Conservation (phyloP, 2,113 vertebrate genomes). For the Budorcas taxicolor region DNA sequence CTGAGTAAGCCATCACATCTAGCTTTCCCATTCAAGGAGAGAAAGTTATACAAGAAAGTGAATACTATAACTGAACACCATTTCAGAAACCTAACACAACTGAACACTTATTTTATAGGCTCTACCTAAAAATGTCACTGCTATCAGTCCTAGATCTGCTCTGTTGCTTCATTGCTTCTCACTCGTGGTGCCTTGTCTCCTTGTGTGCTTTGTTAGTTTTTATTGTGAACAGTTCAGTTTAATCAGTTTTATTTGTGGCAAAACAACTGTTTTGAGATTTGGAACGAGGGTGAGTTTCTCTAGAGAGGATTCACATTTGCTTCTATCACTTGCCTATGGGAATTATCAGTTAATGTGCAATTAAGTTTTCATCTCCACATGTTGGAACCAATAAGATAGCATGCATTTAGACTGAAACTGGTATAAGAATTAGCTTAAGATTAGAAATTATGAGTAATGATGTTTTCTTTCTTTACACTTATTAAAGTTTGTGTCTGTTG, state of each 20-base stretch:
- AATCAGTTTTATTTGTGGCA: not conserved
- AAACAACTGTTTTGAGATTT: not conserved
- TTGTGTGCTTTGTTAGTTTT: not conserved
- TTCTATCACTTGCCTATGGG: not conserved
- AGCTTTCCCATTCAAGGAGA: not conserved
- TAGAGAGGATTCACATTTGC: not conserved
- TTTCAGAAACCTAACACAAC: not conserved
- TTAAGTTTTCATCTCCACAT: not conserved
- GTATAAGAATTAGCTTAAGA: not conserved
- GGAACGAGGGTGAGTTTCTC: not conserved
- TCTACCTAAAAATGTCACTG: not conserved
- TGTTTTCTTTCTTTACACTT: not conserved
- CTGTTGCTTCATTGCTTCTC: not conserved
- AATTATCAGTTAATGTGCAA: not conserved
- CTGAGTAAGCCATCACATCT: not conserved
- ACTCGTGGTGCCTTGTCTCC: not conserved
- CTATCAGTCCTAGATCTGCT: not conserved
- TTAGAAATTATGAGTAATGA: not conserved
- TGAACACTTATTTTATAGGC: not conserved
- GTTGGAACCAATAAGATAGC: not conserved
- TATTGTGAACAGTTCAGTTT: not conserved
- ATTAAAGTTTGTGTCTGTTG: not conserved
- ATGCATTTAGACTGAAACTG: not conserved
- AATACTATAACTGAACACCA: not conserved
- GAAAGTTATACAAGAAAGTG: not conserved